phyloP scores from a whole-genome alignment of 2,113 vertebrate species.

The Xiphias gladius region DNA sequence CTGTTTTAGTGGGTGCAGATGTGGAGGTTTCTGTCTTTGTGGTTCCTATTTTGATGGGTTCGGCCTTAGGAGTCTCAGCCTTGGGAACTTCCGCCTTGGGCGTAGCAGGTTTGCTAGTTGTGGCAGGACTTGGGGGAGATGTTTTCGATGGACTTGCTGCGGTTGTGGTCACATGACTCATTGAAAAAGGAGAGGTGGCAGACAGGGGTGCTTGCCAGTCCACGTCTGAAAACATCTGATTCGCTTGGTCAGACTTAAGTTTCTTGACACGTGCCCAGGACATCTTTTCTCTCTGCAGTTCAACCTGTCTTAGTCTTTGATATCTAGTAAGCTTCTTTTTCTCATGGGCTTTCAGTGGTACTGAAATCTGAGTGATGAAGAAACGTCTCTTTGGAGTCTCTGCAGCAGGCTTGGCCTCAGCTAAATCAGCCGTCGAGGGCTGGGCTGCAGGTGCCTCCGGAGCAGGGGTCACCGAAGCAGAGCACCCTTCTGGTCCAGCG shows the following conservation, averaged over 20 bases:
- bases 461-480: slow-evolving; percentile 59
- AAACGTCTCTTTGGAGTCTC: slow-evolving; percentile 90
- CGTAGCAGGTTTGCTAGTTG: slow-evolving; percentile 43
- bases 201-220: slow-evolving; percentile 61
- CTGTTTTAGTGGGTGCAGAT: slow-evolving; percentile 30
- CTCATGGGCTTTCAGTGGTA: slow-evolving; percentile 91
- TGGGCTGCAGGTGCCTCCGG: slow-evolving; percentile 45
- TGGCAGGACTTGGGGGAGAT: slow-evolving; percentile 42
- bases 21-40: slow-evolving; percentile 38
- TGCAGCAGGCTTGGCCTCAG: slow-evolving; percentile 55
- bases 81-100: slow-evolving; percentile 38
- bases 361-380: slow-evolving; percentile 92
- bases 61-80: slow-evolving; percentile 26
- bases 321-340: slow-evolving; percentile 87
- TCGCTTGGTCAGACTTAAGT: slow-evolving; percentile 84
- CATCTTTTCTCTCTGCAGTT: slow-evolving; percentile 86
- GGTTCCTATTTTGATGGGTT: slow-evolving; percentile 34
- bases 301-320: slow-evolving; percentile 85
- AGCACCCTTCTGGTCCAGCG: slow-evolving; percentile 59
- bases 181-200: slow-evolving; percentile 39
- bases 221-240: slow-evolving; percentile 76
- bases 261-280: slow-evolving; percentile 98
- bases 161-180: slow-evolving; percentile 21
- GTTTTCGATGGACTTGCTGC: slow-evolving; percentile 46
- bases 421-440: slow-evolving; percentile 1